Base-by-base conservation (phyloP, 2,797 vertebrate genomes). In the Meriones psammophilus region DNA sequence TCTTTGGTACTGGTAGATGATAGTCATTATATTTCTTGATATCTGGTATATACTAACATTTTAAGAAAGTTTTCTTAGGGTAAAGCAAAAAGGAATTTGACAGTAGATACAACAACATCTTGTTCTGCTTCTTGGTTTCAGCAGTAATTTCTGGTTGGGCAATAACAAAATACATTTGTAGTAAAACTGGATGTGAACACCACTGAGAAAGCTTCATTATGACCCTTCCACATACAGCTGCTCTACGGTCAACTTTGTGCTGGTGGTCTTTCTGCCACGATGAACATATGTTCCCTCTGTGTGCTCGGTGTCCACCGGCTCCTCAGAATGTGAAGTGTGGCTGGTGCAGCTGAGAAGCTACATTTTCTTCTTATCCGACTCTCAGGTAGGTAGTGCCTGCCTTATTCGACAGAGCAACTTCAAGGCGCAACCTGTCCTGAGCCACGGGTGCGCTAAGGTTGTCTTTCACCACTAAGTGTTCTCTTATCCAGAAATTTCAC, bases 311-410 rank as follows among this genome's bases (percentile, higher is more conserved):
- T 93, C 20, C 39, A 6, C 5, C 80, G 86, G 54, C 24, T 91
- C 9, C 33, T 77, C 46, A 92, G 39, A 56, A 88, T 46, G 81
- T 86, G 54, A 90, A 73, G 91, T 56, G 69, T 64, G 54, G 6
- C 66, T 24, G 36, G 4, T 78, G 36, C n/a, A 62, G 58, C 58
- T 66, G 36, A 92, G 54, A 12, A 86, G 86, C 42, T 89, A 58
- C 50, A 71, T 79, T 94, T 94, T 93, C 78, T 68, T 92, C 76
- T 71, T 79, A 90, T 77, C 56, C 85, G 36, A 96, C 89, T 85
- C 81, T 84, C 92, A 88, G 50, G 50, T 50, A 50, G 50, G 50
- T 91, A 84, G 28, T 94, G 71, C 39, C 39, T 91, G 56, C 84
- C 54, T 68, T 71, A 60, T 68, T 93, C 68, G 39, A 91, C 36